Base-by-base conservation (phyloP, 2,797 vertebrate species). In the Stomatorhinus walkeri region DNA sequence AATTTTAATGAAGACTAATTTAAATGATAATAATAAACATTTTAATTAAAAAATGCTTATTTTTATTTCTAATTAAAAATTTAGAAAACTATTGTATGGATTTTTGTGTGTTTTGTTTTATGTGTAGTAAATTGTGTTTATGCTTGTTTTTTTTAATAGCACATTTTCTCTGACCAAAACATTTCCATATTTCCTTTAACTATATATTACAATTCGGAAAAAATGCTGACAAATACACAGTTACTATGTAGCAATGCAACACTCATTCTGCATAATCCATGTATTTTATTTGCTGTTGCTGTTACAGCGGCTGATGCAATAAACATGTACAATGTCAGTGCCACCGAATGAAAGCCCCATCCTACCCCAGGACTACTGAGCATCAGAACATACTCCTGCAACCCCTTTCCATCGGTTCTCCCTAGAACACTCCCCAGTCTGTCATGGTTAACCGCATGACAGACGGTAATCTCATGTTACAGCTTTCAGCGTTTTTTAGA, bases 251-350 rank as follows among this genome's bases (percentile, higher is more conserved):
- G 40, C 46, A 68, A 87, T 36, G 9, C 51, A 40, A 51, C 87
- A 51, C 43, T 46, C 48, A 88, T 90, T 93, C 93, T 92, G 92
- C 91, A 87, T 92, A 90, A 90, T 91, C 91, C 89, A 92, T 92
- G 92, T 95, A 93, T 95, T 93, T 95, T 93, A 87, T 91, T 95
- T 95, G 93, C 92, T 93, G 90, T 91, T 91, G 90, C 94, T 93
- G 93, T 94, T 94, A 93, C 92, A 94, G 93, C 90, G 92, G 92
- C 95, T 92, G 91, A 95, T 91, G 93, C 94, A 93, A 93, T 93
- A 94, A 95, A 94, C 94, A 94, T 92, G 91, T 94, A 95, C 92
- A 94, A 94, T 90, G 91, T 93, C 91, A 94, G 93, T 92, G 89
- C 91, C 89, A 90, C 91, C 87, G 88, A 79, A 84, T 86, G 59